These are phyloP conservation scores for Ochotona curzoniae DNA, from an alignment of 2,113 vertebrate genomes.

Conservation along the genomic window DNA sequence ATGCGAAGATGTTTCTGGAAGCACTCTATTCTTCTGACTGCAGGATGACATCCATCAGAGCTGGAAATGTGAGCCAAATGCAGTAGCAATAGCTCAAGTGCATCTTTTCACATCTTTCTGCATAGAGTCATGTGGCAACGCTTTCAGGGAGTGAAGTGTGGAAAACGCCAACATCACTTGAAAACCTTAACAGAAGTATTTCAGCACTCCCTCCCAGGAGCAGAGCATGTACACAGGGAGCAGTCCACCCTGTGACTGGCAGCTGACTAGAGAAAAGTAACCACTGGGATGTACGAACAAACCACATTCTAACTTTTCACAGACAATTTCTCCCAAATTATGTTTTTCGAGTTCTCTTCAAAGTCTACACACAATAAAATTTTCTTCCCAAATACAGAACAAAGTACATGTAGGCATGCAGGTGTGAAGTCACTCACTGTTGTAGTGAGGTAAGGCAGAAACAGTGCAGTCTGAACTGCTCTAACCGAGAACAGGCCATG, in stretches of 20 bases:
- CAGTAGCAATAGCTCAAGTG: not conserved
- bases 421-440: not conserved
- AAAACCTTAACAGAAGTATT: not conserved
- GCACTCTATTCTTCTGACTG: not conserved
- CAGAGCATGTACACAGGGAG: not conserved
- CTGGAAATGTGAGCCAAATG: not conserved
- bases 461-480: not conserved
- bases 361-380: not conserved
- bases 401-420: not conserved
- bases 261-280: not conserved
- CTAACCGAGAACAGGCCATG: not conserved
- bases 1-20: not conserved
- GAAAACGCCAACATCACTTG: not conserved
- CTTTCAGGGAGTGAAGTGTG: not conserved
- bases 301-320: not conserved
- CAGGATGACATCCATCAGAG: not conserved
- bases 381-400: not conserved
- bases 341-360: not conserved
- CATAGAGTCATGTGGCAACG: not conserved
- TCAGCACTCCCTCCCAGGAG: fast-evolving
- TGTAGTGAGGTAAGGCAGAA: not conserved
- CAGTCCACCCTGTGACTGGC: not conserved
- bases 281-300: not conserved
- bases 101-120: not conserved
- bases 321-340: not conserved